Evolutionary conservation across 1,140 invertebrate genomes (phyloP).

Genomic region (Drepana arcuata): DNA sequence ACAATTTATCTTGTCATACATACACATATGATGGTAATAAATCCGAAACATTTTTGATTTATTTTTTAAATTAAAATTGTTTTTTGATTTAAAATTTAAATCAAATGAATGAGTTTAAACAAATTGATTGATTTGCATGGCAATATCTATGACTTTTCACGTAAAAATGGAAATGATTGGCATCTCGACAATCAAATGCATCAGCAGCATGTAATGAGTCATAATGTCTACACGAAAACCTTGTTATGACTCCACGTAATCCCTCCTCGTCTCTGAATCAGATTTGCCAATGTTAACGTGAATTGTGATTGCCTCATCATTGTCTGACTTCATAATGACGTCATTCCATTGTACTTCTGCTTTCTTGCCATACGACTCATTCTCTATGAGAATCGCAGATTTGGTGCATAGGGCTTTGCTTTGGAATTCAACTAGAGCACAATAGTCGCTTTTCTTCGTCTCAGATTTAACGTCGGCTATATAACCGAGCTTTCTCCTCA

Average conservation of each 20-base stretch:
- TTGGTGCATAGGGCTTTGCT: conserved; percentile 58
- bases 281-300: conserved; percentile 59
- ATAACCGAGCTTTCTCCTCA: conserved; percentile 52
- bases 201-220: too few species aligned
- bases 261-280: conserved; percentile 33
- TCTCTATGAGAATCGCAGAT: conserved; percentile 56
- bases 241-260: conserved; percentile 31
- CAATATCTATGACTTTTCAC: too few species aligned
- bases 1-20: too few species aligned
- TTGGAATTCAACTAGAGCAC: conserved; percentile 60
- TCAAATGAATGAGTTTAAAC: too few species aligned
- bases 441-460: conserved; percentile 55
- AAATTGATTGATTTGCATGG: too few species aligned
- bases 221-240: too few species aligned
- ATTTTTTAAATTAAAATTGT: too few species aligned
- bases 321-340: conserved; percentile 50
- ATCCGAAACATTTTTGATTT: too few species aligned
- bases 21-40: too few species aligned
- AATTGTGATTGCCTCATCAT: conserved; percentile 59
- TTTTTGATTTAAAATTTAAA: too few species aligned
- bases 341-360: conserved; percentile 63
- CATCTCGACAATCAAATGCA: too few species aligned
- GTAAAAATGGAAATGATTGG: too few species aligned
- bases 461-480: conserved; percentile 49
- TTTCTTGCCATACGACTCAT: conserved; percentile 60